phyloP scores from a whole-genome alignment of 2,888 invertebrate genomes.

The Drosophila buzzatii region DNA sequence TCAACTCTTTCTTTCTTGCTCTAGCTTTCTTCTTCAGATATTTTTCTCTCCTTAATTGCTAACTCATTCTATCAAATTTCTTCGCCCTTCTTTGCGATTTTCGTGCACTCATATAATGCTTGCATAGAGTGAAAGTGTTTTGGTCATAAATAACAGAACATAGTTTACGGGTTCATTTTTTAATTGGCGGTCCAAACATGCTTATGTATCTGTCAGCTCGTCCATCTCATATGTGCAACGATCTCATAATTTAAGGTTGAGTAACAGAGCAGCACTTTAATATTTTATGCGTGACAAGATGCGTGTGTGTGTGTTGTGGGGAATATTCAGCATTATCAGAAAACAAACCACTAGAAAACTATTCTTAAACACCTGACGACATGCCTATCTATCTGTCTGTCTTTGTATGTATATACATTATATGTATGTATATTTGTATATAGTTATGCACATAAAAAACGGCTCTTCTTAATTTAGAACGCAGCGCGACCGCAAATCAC shows the following conservation, averaged over 20 bases:
- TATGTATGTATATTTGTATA: constrained; percentile 20
- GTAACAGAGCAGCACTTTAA: constrained; percentile 52
- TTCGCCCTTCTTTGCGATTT: background rate
- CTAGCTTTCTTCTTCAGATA: background rate
- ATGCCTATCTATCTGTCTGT: constrained; percentile 38
- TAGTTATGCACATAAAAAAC: constrained; percentile 28
- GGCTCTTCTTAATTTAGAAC: constrained; percentile 70
- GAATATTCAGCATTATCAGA: constrained; percentile 52
- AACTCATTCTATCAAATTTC: background rate
- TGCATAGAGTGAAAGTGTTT: background rate
- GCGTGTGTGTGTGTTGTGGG: constrained; percentile 27
- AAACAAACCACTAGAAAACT: constrained; percentile 66
- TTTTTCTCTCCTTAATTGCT: background rate
- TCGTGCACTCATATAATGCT: background rate
- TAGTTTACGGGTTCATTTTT: constrained; percentile 16
- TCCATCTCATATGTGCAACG: constrained; percentile 33
- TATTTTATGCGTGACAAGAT: constrained; percentile 25
- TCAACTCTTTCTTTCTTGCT: too few relatives aligned
- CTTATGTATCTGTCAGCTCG: constrained; percentile 38
- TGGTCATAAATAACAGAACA: constrained; percentile 16
- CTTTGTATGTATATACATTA: background rate
- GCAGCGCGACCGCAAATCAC: constrained; percentile 63
- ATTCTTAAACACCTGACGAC: constrained; percentile 76
- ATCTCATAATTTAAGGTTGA: constrained; percentile 39
- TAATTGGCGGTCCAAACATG: constrained; percentile 29